phyloP scores from a whole-genome alignment of 2,797 vertebrate species.

The Labroides dimidiatus region DNA sequence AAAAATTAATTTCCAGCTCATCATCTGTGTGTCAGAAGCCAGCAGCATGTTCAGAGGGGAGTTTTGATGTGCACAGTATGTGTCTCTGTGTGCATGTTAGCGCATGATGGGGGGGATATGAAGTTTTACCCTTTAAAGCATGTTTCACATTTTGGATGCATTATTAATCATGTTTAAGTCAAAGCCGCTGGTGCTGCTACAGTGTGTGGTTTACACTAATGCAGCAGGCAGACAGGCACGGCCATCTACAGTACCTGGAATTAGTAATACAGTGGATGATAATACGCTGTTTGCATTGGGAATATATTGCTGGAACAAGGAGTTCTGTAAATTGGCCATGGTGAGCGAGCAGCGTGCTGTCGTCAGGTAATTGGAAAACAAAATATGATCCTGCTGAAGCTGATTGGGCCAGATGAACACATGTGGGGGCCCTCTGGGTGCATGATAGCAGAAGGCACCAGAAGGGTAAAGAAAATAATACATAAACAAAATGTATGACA shows the following conservation, averaged over 20 bases:
- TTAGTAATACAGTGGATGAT: conserved; percentile 45
- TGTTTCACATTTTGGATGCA: conserved; percentile 34
- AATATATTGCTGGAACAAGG: conserved; percentile 54
- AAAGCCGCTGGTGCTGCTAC: conserved; percentile 12
- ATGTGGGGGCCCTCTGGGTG: conserved; percentile 25
- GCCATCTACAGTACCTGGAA: conserved; percentile 35
- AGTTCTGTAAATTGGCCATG: conserved; percentile 70
- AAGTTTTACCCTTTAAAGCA: conserved; percentile 42
- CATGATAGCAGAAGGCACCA: conserved; percentile 40
- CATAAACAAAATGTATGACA: conserved; percentile 57
- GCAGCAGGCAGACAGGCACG: conserved; percentile 26
- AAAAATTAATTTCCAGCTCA: conserved; percentile 68
- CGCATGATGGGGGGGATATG: conserved; percentile 13
- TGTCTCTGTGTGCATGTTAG: conserved; percentile 36
- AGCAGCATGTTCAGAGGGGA: conserved; percentile 30
- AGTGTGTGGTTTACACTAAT: conserved; percentile 24
- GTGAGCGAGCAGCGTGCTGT: conserved; percentile 59
- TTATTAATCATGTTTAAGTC: conserved; percentile 46
- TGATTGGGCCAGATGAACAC: conserved; percentile 61
- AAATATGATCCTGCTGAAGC: conserved; percentile 63
- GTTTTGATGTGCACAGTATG: conserved; percentile 22
- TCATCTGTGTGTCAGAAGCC: conserved; percentile 64
- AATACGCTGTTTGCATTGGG: conserved; percentile 57
- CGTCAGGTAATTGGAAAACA: conserved; percentile 73
- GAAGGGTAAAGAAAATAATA: conserved; percentile 54